These are phyloP conservation scores for Aplysina aerophoba DNA, from an alignment of 37 sponge, comb jelly and placozoan species.

Conservation along the genomic window DNA sequence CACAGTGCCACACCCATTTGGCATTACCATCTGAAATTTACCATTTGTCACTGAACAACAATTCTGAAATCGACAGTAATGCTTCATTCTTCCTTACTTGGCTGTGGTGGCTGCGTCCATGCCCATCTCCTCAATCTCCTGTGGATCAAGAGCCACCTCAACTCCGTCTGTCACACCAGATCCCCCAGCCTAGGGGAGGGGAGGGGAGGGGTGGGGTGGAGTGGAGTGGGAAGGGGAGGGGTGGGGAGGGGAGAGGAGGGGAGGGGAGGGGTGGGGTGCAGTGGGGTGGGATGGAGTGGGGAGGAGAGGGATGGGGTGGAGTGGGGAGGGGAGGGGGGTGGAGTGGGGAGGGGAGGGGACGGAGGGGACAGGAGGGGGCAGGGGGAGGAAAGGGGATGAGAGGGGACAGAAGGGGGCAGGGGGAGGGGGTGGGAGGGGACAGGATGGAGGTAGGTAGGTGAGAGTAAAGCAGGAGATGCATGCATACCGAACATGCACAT, in stretches of 20 bases:
- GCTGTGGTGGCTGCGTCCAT: constrained; percentile 85
- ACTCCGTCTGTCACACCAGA: constrained; percentile 58
- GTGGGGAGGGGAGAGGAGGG: background rate
- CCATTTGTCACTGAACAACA: too few relatives aligned
- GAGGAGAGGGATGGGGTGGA: background rate
- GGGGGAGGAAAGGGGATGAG: background rate
- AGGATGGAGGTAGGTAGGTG: background rate
- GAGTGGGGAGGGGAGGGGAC: background rate
- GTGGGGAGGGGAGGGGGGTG: background rate
- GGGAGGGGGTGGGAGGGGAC: background rate
- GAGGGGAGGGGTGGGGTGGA: constrained; percentile 13
- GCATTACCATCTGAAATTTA: constrained; percentile 2
- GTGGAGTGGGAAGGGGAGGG: constrained; percentile 9
- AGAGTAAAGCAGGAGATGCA: too few relatives aligned
- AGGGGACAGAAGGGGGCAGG: background rate
- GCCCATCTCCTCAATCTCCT: constrained; percentile 89
- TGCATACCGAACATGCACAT: too few relatives aligned
- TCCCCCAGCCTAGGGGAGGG: too few relatives aligned
- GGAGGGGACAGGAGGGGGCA: background rate
- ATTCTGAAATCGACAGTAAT: too few relatives aligned
- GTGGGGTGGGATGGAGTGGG: background rate
- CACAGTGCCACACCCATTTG: background rate
- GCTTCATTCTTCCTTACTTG: too few relatives aligned
- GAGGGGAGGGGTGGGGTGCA: background rate
- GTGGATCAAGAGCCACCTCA: constrained; percentile 86